Evolutionary conservation across 1,140 invertebrate species (phyloP), one percentile per base, ranked within the genome.

Genomic region (Sitobion miscanthi): DNA sequence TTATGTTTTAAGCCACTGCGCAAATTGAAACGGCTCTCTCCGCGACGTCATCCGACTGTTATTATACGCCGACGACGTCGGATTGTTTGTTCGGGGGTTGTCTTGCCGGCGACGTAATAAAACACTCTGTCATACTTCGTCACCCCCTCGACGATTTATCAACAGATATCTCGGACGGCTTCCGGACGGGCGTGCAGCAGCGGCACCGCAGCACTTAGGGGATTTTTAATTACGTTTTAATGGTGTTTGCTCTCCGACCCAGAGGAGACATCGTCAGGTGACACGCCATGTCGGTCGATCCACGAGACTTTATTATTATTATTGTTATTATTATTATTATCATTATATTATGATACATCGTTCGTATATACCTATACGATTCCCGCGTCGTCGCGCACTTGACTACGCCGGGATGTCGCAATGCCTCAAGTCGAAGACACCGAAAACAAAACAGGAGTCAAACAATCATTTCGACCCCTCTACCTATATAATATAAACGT

Each of bases 81-180:
- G 54, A 89, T 54, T 54, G 49, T 54, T 89, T 89, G 35, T 52
- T 89, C 87, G 3, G 21, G 8, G n/a, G 23, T 42, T 23, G 87
- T 38, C 35, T 52, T 54, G 87, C 47, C 54, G 35, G 35, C 9
- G 52, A 54, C 87, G n/a, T 89, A 89, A 89, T 89, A 89, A 54
- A 89, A 89, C 45, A 54, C 30, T 54, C 87, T 38, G 49, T 89
- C 21, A 89, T 35, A 87, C 30, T 49, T 88, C 35, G n/a, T 87
- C 87, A 54, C 87, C n/a, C 17, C 35, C 30, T 52, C 30, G 47
- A 88, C 30, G 47, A 88, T 89, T 89, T 89, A 38, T 89, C 87
- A 54, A 23, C n/a, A 25, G 20, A 30, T 87, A 30, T 87, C n/a
- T 54, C n/a, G 49, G 45, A 54, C n/a, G 1, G 25, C n/a, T 88